phyloP scores from a whole-genome alignment of 2,113 vertebrate species.

The Cheirogaleus medius region DNA sequence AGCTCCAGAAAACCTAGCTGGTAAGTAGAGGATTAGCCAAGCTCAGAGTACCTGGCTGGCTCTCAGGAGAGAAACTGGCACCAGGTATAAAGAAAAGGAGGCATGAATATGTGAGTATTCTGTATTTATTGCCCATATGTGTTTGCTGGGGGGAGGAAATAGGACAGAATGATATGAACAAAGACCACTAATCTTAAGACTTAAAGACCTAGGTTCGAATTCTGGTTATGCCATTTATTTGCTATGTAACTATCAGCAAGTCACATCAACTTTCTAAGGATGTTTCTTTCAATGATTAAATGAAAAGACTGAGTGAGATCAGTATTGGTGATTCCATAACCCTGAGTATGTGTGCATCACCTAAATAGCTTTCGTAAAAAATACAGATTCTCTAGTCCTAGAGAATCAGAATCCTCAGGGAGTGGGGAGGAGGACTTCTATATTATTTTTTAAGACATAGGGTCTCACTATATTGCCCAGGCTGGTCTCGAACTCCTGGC shows the following conservation, averaged over 20 bases:
- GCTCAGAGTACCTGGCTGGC: not conserved
- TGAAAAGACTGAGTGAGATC: not conserved
- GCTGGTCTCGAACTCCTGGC: no score
- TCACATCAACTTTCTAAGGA: not conserved
- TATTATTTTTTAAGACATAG: no score
- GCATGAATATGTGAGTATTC: not conserved
- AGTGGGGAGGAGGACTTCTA: fast-evolving
- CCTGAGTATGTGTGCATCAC: not conserved
- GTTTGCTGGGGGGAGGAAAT: not conserved
- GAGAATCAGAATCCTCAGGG: not conserved
- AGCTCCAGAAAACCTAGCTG: slow-evolving; percentile 24
- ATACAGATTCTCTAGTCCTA: not conserved
- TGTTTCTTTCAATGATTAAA: slow-evolving; percentile 54
- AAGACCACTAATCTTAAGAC: not conserved
- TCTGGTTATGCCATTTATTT: slow-evolving; percentile 14
- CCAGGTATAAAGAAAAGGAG: slow-evolving; percentile 9
- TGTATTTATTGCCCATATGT: not conserved
- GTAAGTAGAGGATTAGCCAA: not conserved
- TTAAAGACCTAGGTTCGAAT: not conserved
- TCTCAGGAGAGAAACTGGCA: not conserved
- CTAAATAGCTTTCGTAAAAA: not conserved
- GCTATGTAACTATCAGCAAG: not conserved
- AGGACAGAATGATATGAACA: not conserved
- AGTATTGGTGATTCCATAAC: not conserved
- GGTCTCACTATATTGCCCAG: no score